phyloP scores from a whole-genome alignment of 2,888 invertebrate genomes.

The Unio pictorum region DNA sequence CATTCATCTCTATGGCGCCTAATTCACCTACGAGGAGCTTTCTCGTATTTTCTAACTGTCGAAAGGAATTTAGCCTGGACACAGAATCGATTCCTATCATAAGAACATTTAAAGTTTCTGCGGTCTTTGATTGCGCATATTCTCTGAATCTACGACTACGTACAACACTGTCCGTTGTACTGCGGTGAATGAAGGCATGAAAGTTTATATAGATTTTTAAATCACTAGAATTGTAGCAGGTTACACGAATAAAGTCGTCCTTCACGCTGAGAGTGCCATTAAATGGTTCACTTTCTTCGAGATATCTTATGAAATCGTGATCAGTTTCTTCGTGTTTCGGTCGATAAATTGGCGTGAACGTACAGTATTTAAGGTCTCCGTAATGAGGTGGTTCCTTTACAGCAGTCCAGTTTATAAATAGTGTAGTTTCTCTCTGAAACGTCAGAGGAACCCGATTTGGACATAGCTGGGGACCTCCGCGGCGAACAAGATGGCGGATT shows the following conservation, averaged over 20 bases:
- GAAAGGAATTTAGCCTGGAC: conserved; percentile 86
- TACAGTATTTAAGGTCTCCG: conserved; percentile 57
- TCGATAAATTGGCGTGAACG: conserved; percentile 55
- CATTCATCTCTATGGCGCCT: conserved; percentile 83
- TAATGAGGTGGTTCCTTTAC: conserved; percentile 21
- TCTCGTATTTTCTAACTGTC: conserved; percentile 83
- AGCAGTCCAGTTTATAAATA: conserved; percentile 35
- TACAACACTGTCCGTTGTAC: conserved; percentile 32
- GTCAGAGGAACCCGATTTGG: conserved; percentile 48
- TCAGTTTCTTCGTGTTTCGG: conserved; percentile 30
- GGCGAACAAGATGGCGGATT: conserved; percentile 40
- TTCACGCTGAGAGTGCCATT: conserved; percentile 23
- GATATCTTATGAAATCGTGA: conserved; percentile 31
- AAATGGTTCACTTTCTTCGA: conserved; percentile 31
- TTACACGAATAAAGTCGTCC: conserved; percentile 61
- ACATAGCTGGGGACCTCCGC: conserved; percentile 43
- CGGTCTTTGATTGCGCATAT: conserved; percentile 21
- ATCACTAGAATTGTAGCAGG: conserved; percentile 52
- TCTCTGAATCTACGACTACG: conserved; percentile 25
- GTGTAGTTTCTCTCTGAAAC: conserved; percentile 41
- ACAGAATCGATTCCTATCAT: conserved; percentile 92
- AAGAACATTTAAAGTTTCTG: conserved; percentile 79
- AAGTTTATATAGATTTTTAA: conserved; percentile 59
- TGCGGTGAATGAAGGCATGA: conserved; percentile 58
- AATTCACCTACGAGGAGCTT: conserved; percentile 77